Conservation (phyloP, 2,797 vertebrate genomes). For the Typhlichthys eigenmanni region DNA sequence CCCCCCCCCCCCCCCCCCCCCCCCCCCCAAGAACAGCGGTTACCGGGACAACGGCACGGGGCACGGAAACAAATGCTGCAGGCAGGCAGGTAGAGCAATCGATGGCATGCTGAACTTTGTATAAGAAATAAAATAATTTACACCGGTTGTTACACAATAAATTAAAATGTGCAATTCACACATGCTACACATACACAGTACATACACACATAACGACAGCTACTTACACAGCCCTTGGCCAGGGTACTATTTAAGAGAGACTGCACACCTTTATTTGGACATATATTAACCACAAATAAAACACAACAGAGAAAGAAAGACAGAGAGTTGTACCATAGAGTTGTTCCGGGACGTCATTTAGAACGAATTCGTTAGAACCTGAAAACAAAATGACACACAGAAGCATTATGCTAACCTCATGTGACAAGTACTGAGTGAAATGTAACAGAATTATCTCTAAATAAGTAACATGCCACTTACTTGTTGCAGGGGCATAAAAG, state of each 20-base stretch:
- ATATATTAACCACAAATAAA: neutral
- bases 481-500: conserved; percentile 62
- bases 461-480: conserved; percentile 44
- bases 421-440: neutral
- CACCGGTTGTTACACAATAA: too few relatives aligned
- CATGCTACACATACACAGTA: too few relatives aligned
- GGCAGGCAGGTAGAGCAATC: neutral
- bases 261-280: neutral
- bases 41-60: neutral
- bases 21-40: neutral
- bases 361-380: conserved; percentile 58
- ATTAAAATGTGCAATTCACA: too few relatives aligned
- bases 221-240: neutral
- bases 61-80: neutral
- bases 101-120: too few relatives aligned
- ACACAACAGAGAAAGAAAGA: neutral
- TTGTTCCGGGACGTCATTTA: conserved; percentile 68
- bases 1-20: too few relatives aligned
- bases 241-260: neutral
- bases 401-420: conserved; percentile 8
- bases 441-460: neutral
- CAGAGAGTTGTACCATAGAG: conserved; percentile 69
- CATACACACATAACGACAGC: too few relatives aligned
- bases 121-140: too few relatives aligned
- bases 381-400: conserved; percentile 22